Evolutionary conservation across 2,113 vertebrate genomes (phyloP), one percentile per base, ranked within the genome.

Genomic region (Cryptomyrus ogoouensis): DNA sequence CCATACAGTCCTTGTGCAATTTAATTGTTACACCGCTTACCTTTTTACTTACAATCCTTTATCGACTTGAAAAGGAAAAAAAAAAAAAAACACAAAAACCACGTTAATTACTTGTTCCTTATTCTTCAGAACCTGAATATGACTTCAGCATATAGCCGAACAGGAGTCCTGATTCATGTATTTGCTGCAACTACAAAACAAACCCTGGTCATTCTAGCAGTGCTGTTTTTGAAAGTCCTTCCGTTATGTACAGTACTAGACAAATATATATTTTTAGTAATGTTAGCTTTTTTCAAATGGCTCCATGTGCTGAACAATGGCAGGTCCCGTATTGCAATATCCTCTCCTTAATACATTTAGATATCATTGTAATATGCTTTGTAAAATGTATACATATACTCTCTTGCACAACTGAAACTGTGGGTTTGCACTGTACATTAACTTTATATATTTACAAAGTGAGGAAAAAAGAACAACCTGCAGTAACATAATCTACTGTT

Each of bases 301-400:
- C 85, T 87, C 21, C 83, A 86, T 19, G 83, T 86, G 44, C 44
- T 50, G n/a, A 88, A 19, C 56, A 44, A 88, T 24, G 39, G 17
- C 31, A 88, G 53, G 19, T 44, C 56, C 52, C 39, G 44, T 46
- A 58, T 88, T 66, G 35, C 87, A 62, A 50, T 17, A 2, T 17
- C 21, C 53, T 3, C 24, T 88, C 52, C 56, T 44, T 13, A 42
- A 44, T 62, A 62, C 52, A 88, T 88, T 88, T 44, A 62, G 56
- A 88, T 42, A 92, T 94, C 94, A 91, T 19, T 80, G 74, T 80
- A 80, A 80, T 80, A 80, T 19, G 35, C 74, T 93, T 92, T 94
- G 94, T 94, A 94, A 94, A 94, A 95, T 94, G 94, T 95, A 94
- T 94, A 96, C 93, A 94, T 94, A 95, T 94, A 95, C 94, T 95